Conservation (phyloP, 2,888 invertebrate genomes). For the Psococerastis gibbosa region DNA sequence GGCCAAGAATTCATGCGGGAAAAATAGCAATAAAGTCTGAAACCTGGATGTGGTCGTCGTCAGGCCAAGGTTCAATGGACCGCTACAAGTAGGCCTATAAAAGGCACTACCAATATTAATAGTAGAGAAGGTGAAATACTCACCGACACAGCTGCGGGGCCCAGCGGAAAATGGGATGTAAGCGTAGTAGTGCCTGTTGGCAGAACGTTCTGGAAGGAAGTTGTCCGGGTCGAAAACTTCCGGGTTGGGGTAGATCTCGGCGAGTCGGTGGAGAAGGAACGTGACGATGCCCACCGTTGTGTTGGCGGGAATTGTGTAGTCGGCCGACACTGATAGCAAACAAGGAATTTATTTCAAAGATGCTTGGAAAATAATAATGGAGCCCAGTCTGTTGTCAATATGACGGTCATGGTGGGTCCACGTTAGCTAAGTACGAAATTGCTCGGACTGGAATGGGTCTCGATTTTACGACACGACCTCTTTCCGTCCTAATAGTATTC, state of each 20-base stretch:
- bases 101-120: conserved; percentile 11
- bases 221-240: conserved; percentile 64
- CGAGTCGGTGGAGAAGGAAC: conserved; percentile 47
- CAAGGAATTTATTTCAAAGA: too few species aligned
- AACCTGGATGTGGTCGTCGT: background rate
- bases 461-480: too few species aligned
- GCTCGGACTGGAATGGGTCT: too few species aligned
- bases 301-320: conserved; percentile 47
- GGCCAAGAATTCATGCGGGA: too few species aligned
- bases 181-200: conserved; percentile 60
- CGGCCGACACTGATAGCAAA: conserved; percentile 33
- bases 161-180: conserved; percentile 70
- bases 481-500: too few species aligned
- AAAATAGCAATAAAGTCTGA: too few species aligned
- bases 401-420: too few species aligned
- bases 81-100: conserved; percentile 11
- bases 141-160: conserved; percentile 60
- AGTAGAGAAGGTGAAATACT: conserved; percentile 21
- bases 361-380: too few species aligned
- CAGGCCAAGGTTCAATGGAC: background rate
- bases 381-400: too few species aligned
- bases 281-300: conserved; percentile 46
- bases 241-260: conserved; percentile 56
- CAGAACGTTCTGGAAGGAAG: conserved; percentile 60
- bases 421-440: too few species aligned